These are phyloP conservation scores for Elymnias hypermnestra DNA, from an alignment of 1,140 invertebrate genomes.

Conservation along the genomic window DNA sequence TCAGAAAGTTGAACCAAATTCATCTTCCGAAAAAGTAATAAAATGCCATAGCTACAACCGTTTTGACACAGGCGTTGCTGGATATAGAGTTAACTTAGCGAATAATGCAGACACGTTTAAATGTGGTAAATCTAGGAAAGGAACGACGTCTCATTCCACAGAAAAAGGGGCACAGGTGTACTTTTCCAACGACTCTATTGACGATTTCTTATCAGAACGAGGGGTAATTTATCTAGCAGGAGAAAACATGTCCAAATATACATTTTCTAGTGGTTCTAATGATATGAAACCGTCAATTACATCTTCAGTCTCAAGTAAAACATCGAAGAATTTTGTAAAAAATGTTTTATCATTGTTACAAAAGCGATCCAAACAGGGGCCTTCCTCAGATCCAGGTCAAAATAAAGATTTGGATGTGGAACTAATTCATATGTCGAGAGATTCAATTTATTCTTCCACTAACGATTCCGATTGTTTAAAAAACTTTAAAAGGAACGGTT, in stretches of 20 bases:
- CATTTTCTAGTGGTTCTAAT: slow-evolving; percentile 31
- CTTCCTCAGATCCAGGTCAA: slow-evolving; percentile 46
- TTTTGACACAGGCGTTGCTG: slow-evolving; percentile 13
- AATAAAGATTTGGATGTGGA: slow-evolving; percentile 40
- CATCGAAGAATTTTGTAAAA: slow-evolving; percentile 50
- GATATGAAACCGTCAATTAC: slow-evolving; percentile 26
- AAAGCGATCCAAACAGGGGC: slow-evolving; percentile 29
- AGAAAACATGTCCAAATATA: slow-evolving; percentile 52
- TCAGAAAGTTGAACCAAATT: slow-evolving; percentile 15
- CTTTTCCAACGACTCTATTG: slow-evolving; percentile 60
- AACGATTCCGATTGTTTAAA: slow-evolving; percentile 33
- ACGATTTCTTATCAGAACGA: slow-evolving; percentile 51
- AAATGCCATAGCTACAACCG: slow-evolving; percentile 44
- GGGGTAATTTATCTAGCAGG: slow-evolving; percentile 38
- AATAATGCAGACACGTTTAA: slow-evolving; percentile 20
- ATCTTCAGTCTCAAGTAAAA: slow-evolving; percentile 37
- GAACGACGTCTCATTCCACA: slow-evolving; percentile 25
- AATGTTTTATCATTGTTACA: slow-evolving; percentile 40
- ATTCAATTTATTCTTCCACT: slow-evolving; percentile 43
- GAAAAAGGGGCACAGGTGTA: slow-evolving; percentile 47
- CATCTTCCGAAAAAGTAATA: slow-evolving; percentile 46
- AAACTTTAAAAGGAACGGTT: slow-evolving; percentile 19
- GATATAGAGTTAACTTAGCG: slow-evolving; percentile 16
- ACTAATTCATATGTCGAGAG: slow-evolving; percentile 51
- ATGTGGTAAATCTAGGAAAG: slow-evolving; percentile 21